Evolutionary conservation across 2,888 invertebrate species (phyloP).

Genomic region (Erannis defoliaria): DNA sequence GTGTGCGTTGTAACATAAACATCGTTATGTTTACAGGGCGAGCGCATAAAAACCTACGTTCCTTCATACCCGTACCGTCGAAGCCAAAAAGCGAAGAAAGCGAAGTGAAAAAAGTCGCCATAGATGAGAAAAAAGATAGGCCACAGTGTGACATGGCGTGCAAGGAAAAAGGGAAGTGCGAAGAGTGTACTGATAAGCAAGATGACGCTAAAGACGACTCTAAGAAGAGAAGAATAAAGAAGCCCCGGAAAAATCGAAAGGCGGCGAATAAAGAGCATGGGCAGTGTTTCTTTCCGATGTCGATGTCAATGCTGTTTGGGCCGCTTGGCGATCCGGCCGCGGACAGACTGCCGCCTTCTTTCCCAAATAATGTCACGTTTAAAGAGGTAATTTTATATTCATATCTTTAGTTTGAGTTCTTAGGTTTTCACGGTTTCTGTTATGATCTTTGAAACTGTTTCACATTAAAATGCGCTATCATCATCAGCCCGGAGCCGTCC

Average conservation of each 20-base stretch:
- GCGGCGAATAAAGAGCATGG: constrained; percentile 72
- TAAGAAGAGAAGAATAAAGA: constrained; percentile 71
- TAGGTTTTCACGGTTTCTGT: no score
- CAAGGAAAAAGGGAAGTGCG: constrained; percentile 66
- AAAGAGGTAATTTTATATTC: constrained; percentile 88
- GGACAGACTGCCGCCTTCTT: constrained; percentile 85
- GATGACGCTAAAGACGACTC: constrained; percentile 70
- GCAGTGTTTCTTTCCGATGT: constrained; percentile 91
- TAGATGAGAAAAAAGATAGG: constrained; percentile 64
- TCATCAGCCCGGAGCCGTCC: no score
- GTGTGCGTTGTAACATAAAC: constrained; percentile 26
- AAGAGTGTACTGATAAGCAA: constrained; percentile 62
- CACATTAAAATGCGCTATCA: no score
- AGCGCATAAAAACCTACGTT: constrained; percentile 76
- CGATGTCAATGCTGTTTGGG: constrained; percentile 95
- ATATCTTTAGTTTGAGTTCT: no score
- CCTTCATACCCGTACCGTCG: constrained; percentile 77
- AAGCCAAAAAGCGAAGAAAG: constrained; percentile 70
- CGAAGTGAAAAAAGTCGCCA: constrained; percentile 62
- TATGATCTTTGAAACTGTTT: no score
- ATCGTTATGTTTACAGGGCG: constrained; percentile 65
- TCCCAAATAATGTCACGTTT: constrained; percentile 96
- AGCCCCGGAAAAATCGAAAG: constrained; percentile 78
- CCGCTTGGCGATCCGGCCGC: constrained; percentile 88
- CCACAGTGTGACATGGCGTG: constrained; percentile 66